Conservation (phyloP, 2,888 invertebrate genomes). For the Aphidoletes aphidimyza region DNA sequence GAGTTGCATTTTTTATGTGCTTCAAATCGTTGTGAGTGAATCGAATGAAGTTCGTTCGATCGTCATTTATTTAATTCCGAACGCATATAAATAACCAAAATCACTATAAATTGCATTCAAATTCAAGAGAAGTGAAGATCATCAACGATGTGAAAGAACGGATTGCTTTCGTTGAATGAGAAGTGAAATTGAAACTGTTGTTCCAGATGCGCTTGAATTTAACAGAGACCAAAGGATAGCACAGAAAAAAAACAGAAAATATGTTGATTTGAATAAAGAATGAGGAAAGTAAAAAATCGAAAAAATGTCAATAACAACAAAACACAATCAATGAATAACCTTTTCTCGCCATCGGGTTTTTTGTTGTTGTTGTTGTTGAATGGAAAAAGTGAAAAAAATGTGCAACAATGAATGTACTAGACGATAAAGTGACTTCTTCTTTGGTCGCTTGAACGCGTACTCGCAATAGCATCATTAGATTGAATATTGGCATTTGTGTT, state of each 20-base stretch:
- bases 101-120: conserved; percentile 44
- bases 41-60: not conserved
- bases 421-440: too few species aligned
- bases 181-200: not conserved
- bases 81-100: conserved; percentile 29
- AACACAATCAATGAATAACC: not conserved
- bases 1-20: too few species aligned
- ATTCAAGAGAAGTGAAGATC: not conserved
- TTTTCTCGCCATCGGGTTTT: too few species aligned
- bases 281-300: not conserved
- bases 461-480: too few species aligned
- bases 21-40: not conserved
- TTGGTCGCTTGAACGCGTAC: too few species aligned
- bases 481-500: not conserved
- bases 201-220: conserved; percentile 11
- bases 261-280: not conserved
- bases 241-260: not conserved
- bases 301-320: conserved; percentile 47
- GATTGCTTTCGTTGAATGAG: not conserved
- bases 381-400: not conserved
- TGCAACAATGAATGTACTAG: conserved; percentile 9
- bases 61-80: conserved; percentile 1
- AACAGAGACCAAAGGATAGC: not conserved
- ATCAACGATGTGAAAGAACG: not conserved
- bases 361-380: not conserved